phyloP scores from a whole-genome alignment of 2,797 vertebrate species.

The Dermochelys coriacea region DNA sequence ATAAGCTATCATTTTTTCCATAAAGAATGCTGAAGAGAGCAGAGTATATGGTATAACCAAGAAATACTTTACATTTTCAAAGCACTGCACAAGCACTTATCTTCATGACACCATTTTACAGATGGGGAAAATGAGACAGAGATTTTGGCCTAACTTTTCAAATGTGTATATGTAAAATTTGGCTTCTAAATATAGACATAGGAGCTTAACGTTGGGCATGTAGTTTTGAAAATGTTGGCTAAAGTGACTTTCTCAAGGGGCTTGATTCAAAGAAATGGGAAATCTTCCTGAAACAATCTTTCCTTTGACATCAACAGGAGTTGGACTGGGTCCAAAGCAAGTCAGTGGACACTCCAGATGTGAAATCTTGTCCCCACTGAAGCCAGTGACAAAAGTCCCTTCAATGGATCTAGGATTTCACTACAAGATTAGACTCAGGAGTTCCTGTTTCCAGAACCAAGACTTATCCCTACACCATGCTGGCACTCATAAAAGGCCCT shows the following conservation, averaged over 20 bases:
- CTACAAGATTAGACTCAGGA: background rate
- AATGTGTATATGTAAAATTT: background rate
- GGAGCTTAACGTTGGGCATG: background rate
- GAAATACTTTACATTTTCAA: background rate
- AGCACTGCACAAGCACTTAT: background rate
- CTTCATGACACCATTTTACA: background rate
- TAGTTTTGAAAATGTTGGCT: background rate
- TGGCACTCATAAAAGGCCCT: background rate
- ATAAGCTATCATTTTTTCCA: background rate
- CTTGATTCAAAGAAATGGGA: background rate
- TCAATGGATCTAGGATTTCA: background rate
- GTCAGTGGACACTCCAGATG: background rate
- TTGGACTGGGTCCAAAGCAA: background rate
- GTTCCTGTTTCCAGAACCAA: background rate
- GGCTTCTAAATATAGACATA: background rate
- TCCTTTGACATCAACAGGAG: background rate
- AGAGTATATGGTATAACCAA: rapidly evolving
- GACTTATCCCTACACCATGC: background rate
- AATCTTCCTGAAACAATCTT: background rate
- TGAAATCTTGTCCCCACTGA: background rate
- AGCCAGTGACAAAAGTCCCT: background rate
- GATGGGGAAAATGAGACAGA: background rate
- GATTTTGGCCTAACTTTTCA: background rate
- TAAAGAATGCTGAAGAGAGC: constrained; percentile 1
- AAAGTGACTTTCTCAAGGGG: background rate